phyloP scores from a whole-genome alignment of 2,113 vertebrate species.

The Xenopus laevis region DNA sequence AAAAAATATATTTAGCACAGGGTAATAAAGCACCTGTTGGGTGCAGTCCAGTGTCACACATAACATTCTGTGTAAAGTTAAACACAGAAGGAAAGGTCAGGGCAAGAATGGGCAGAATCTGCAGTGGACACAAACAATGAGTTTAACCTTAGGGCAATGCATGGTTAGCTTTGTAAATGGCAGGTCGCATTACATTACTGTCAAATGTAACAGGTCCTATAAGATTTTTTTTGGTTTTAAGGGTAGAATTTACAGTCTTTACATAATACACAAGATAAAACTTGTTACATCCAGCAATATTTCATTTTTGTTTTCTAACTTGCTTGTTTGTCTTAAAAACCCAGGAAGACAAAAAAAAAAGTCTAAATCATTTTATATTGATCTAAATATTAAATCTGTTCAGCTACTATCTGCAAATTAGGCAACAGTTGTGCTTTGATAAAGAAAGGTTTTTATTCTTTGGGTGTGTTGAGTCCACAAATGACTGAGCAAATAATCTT shows the following conservation, averaged over 20 bases:
- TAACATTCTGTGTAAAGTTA: not conserved
- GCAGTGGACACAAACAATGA: slow-evolving; percentile 33
- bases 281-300: too few species aligned
- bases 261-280: too few species aligned
- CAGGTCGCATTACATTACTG: slow-evolving; percentile 19
- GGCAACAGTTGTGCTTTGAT: too few species aligned
- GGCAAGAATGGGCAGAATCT: not conserved
- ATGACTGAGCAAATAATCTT: too few species aligned
- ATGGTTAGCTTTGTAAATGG: slow-evolving; percentile 2
- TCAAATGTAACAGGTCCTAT: slow-evolving; percentile 14
- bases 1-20: slow-evolving; percentile 16
- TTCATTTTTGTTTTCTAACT: too few species aligned
- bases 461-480: too few species aligned
- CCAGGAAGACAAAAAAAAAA: too few species aligned
- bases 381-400: too few species aligned
- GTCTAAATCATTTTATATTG: too few species aligned
- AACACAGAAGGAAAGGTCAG: slow-evolving; percentile 8
- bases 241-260: not conserved
- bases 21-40: slow-evolving; percentile 12
- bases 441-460: too few species aligned
- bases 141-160: slow-evolving; percentile 31
- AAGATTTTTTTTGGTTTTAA: not conserved
- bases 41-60: not conserved
- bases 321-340: too few species aligned
- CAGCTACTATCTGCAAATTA: too few species aligned